Evolutionary conservation across 2,797 vertebrate species (phyloP).

Genomic region (Galago senegalensis): DNA sequence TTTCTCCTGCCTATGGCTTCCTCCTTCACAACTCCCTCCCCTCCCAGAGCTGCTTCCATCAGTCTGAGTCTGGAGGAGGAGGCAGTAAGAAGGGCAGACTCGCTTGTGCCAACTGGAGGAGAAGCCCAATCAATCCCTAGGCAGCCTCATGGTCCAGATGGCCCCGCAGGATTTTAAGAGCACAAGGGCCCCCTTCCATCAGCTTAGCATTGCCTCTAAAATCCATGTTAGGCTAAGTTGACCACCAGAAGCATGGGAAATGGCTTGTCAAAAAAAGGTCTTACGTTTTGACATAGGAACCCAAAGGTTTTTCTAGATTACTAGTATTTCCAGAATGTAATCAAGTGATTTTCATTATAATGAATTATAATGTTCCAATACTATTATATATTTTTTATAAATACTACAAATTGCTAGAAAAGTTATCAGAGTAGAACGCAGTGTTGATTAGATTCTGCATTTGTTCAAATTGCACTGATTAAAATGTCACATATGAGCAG

Average conservation of each 20-base stretch:
- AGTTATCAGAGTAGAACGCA: background rate
- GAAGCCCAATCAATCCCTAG: background rate
- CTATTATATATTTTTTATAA: background rate
- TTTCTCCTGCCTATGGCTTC: background rate
- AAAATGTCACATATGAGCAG: conserved; percentile 66
- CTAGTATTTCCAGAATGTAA: conserved; percentile 38
- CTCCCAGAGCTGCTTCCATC: background rate
- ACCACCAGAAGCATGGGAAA: background rate
- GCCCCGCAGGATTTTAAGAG: background rate
- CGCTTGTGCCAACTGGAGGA: background rate
- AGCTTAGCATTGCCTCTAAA: background rate
- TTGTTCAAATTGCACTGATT: conserved; percentile 52
- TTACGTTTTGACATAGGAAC: background rate
- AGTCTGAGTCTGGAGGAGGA: background rate
- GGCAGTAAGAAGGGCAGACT: background rate
- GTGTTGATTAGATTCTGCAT: background rate
- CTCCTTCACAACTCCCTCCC: background rate
- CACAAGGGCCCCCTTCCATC: background rate
- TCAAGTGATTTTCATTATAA: conserved; percentile 34
- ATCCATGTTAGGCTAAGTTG: background rate
- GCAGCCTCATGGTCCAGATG: background rate
- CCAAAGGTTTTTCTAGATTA: background rate
- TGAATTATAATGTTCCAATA: background rate
- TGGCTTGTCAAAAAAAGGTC: background rate
- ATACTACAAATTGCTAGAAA: background rate